These are phyloP conservation scores for Leptobrachium leishanense DNA, from an alignment of 2,113 vertebrate genomes.

Conservation along the genomic window DNA sequence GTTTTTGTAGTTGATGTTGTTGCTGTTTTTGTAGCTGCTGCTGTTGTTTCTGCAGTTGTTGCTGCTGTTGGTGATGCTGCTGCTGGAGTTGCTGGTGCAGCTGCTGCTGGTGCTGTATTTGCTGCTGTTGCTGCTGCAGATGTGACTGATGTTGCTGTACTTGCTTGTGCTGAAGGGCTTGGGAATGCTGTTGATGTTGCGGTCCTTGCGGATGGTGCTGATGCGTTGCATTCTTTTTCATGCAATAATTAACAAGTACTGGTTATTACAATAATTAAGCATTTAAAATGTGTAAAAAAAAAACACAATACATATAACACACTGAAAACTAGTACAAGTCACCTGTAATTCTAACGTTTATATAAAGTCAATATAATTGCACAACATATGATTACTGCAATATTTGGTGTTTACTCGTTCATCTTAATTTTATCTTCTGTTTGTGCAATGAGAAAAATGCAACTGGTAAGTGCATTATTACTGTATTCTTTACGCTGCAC, in stretches of 20 bases:
- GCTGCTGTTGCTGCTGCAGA: constrained; percentile 9
- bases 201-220: constrained; percentile 5
- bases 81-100: neutral
- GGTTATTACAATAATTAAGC: too few relatives aligned
- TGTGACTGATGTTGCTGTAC: neutral
- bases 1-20: neutral
- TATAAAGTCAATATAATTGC: too few relatives aligned
- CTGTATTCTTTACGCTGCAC: too few relatives aligned
- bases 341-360: too few relatives aligned
- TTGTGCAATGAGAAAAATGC: too few relatives aligned
- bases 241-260: too few relatives aligned
- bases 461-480: too few relatives aligned
- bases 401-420: too few relatives aligned
- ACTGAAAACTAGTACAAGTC: neutral
- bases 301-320: neutral
- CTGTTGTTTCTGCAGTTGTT: constrained; percentile 8
- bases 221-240: constrained; percentile 16
- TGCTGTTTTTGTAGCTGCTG: neutral
- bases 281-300: too few relatives aligned
- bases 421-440: too few relatives aligned
- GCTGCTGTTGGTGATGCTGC: rapidly evolving
- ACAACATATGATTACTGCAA: too few relatives aligned
- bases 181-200: neutral
- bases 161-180: neutral
- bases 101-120: neutral